These are phyloP conservation scores for Pollenia labialis DNA, from an alignment of 2,888 invertebrate species.

Conservation along the genomic window DNA sequence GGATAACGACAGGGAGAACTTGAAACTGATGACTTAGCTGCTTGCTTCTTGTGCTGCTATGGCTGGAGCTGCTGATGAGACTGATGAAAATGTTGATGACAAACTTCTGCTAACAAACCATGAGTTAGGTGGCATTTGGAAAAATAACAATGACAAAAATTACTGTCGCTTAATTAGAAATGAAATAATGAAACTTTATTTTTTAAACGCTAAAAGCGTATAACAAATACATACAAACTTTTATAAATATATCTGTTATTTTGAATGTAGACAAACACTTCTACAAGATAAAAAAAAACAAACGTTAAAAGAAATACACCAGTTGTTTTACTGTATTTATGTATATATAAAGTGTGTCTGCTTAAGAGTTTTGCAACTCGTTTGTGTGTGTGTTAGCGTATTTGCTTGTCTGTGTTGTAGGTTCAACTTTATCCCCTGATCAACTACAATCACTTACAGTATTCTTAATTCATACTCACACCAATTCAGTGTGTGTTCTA, in stretches of 20 bases:
- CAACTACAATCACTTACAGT: conserved; percentile 29
- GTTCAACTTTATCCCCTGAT: conserved; percentile 60
- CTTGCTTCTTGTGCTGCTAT: not conserved
- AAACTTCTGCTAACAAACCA: conserved; percentile 55
- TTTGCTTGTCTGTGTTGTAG: conserved; percentile 4
- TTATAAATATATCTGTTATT: not conserved
- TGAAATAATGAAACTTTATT: conserved; percentile 74
- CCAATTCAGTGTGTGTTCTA: conserved; percentile 9
- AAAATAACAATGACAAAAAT: conserved; percentile 76
- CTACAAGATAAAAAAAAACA: conserved; percentile 8
- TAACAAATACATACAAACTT: conserved; percentile 19
- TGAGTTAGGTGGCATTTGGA: conserved; percentile 64
- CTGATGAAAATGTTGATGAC: conserved; percentile 35
- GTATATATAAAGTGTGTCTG: conserved; percentile 16
- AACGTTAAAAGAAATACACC: conserved; percentile 35
- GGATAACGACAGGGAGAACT: not conserved
- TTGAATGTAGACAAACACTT: not conserved
- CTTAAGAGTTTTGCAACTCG: not conserved
- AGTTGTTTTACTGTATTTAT: conserved; percentile 47
- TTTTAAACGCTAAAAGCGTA: conserved; percentile 60
- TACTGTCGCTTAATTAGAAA: conserved; percentile 76
- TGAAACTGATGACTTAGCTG: conserved; percentile 32
- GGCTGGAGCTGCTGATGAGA: not conserved
- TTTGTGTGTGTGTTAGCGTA: not conserved
- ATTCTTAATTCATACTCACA: conserved; percentile 15